These are phyloP conservation scores for Schizotus pectinicornis DNA, from an alignment of 2,888 invertebrate genomes.

Conservation along the genomic window DNA sequence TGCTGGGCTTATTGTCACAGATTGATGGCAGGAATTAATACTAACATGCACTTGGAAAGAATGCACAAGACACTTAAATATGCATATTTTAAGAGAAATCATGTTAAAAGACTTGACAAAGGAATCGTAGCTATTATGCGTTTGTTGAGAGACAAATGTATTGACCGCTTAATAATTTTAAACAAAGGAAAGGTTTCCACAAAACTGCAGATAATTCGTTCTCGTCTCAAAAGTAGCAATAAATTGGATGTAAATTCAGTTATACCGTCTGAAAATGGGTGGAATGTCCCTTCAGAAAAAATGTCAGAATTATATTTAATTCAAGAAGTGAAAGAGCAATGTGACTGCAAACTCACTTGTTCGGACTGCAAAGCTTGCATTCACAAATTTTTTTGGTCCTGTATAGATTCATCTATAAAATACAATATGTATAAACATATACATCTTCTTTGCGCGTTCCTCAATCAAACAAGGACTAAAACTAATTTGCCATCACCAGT, in stretches of 20 bases:
- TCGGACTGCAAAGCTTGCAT: constrained; percentile 1
- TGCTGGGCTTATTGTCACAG: constrained; percentile 39
- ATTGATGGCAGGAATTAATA: constrained; percentile 35
- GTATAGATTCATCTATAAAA: constrained; percentile 2
- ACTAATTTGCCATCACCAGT: too few relatives aligned
- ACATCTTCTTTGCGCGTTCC: neutral
- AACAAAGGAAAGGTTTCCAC: constrained; percentile 4
- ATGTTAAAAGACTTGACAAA: constrained; percentile 36
- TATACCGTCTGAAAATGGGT: neutral
- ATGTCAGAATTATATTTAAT: neutral
- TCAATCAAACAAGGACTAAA: too few relatives aligned
- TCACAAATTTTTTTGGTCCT: constrained; percentile 6
- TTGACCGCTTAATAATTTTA: constrained; percentile 27
- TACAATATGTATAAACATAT: constrained; percentile 23
- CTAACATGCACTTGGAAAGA: constrained; percentile 40
- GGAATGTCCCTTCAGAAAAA: neutral
- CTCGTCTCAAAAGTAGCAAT: neutral
- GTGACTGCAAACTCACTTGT: constrained; percentile 10
- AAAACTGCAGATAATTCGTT: neutral
- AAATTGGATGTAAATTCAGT: neutral
- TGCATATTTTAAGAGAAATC: constrained; percentile 38
- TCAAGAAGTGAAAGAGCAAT: neutral
- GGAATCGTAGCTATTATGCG: constrained; percentile 35
- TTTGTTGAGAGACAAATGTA: constrained; percentile 35
- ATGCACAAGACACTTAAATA: constrained; percentile 40